A percentile compares a stretch with the other conserved stretches of the same genome.
phyloP scores from a whole-genome alignment of 2,888 invertebrate genomes.

The Temnothorax ravouxi region DNA sequence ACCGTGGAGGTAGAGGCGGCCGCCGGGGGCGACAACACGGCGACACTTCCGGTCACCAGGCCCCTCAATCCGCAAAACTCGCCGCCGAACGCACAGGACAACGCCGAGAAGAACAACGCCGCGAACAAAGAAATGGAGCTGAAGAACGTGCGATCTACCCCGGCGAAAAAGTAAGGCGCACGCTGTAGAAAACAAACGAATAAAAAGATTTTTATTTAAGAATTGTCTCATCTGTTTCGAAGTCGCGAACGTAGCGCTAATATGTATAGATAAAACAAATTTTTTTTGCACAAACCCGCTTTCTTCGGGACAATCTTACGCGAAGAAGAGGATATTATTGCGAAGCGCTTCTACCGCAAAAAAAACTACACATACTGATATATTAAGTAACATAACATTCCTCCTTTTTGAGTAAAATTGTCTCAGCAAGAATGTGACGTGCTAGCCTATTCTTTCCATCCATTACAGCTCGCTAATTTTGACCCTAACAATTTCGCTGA shows the following conservation, averaged over 20 bases:
- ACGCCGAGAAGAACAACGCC: slow-evolving; percentile 93
- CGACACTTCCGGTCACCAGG: slow-evolving; percentile 94
- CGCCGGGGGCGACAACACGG: slow-evolving; percentile 92
- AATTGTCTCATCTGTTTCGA: not conserved
- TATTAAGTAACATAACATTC: not conserved
- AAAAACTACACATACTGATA: not conserved
- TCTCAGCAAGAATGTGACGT: not conserved
- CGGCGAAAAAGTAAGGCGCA: slow-evolving; percentile 92
- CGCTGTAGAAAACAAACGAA: slow-evolving; percentile 12
- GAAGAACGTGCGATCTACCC: slow-evolving; percentile 94
- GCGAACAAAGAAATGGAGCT: slow-evolving; percentile 96
- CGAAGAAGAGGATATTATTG: not conserved
- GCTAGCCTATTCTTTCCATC: not conserved
- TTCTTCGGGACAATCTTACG: not conserved
- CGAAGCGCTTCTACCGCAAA: not conserved
- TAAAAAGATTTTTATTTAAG: slow-evolving; percentile 19
- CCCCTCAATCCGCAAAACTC: slow-evolving; percentile 89
- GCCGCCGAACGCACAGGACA: slow-evolving; percentile 89
- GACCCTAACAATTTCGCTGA: not conserved
- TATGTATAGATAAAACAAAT: not conserved
- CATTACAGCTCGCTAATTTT: not conserved
- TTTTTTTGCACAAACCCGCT: not conserved
- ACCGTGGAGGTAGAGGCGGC: slow-evolving; percentile 95
- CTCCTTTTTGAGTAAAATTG: not conserved
- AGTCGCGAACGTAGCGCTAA: not conserved